Base-by-base conservation (phyloP, 1,140 invertebrate species). In the Drosophila burlai region DNA sequence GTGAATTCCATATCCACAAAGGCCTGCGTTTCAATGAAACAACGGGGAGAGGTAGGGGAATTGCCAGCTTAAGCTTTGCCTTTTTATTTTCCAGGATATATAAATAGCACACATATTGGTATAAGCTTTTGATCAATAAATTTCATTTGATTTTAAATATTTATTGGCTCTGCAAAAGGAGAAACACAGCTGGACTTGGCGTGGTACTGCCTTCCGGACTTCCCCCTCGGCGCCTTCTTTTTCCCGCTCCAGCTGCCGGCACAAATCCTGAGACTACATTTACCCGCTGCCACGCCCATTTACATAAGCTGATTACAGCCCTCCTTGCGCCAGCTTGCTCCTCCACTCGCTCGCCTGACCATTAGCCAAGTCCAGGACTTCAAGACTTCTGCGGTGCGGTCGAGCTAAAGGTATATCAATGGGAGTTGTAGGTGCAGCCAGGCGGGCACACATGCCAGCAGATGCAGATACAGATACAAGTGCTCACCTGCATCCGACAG, bases 381-480 rank as follows among this genome's bases (percentile, higher is more conserved):
- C 34, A 29, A 42, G 58, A 47, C 55, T 38, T 21, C n/a, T n/a
- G 21, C 29, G 45, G 46, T 31, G 45, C 52, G 63, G 50, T 45
- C 42, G 26, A 57, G 62, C 16, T 8, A 11, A 16, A 18, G 8
- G 5, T 8, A 26, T 36, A 34, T 31, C 38, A 60, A n/a, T 34
- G 6, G 15, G 66, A 72, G 71, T 83, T 55, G 76, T 43, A 65
- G 52, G n/a, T 54, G 29, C 31, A 15, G 50, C 11, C 31, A 36
- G 31, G 11, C 50, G 16, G 46, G n/a, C 42, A 16, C 36, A 64
- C n/a, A 49, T 34, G 59, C 29, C 38, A 4, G 4, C 60, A 45
- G 50, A 46, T 72, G 76, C 66, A 79, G 72, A 84, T 87, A 81
- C 81, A 87, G 84, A 87, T 87, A 89, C 84, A 87, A 87, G 89